Evolutionary conservation across 2,888 invertebrate genomes (phyloP).

Genomic region (Gymnoscelis rufifasciata): DNA sequence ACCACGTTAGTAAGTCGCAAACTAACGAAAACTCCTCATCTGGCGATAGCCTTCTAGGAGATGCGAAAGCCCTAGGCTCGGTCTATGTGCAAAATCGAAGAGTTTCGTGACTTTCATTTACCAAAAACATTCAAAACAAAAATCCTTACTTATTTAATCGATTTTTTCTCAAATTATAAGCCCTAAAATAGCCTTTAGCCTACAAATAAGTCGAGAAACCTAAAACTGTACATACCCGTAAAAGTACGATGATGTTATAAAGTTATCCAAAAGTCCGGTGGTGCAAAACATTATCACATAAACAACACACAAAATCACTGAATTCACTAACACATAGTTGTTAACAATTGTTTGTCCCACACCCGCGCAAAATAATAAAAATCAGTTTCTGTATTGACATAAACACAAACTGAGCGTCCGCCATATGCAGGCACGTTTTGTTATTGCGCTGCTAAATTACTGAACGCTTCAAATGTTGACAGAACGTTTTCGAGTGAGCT

Average conservation of each 20-base stretch:
- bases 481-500: background rate
- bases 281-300: constrained; percentile 72
- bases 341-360: constrained; percentile 66
- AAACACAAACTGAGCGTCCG: constrained; percentile 79
- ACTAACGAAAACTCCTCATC: constrained; percentile 21
- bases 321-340: constrained; percentile 66
- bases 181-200: constrained; percentile 34
- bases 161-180: constrained; percentile 15
- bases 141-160: constrained; percentile 13
- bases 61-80: constrained; percentile 24
- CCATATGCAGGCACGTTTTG: constrained; percentile 76
- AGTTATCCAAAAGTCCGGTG: constrained; percentile 65
- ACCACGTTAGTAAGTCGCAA: too few relatives aligned
- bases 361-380: constrained; percentile 75
- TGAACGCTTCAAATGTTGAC: background rate
- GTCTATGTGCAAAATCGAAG: constrained; percentile 11
- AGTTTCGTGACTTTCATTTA: constrained; percentile 4
- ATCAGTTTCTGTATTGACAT: constrained; percentile 77
- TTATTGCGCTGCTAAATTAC: constrained; percentile 35
- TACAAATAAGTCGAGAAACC: constrained; percentile 54
- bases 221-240: constrained; percentile 71
- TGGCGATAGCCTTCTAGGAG: constrained; percentile 57
- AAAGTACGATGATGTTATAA: constrained; percentile 61
- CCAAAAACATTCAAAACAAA: constrained; percentile 7
- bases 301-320: constrained; percentile 66